phyloP scores from a whole-genome alignment of 2,888 invertebrate species.

The Hydrotaea diabolus region DNA sequence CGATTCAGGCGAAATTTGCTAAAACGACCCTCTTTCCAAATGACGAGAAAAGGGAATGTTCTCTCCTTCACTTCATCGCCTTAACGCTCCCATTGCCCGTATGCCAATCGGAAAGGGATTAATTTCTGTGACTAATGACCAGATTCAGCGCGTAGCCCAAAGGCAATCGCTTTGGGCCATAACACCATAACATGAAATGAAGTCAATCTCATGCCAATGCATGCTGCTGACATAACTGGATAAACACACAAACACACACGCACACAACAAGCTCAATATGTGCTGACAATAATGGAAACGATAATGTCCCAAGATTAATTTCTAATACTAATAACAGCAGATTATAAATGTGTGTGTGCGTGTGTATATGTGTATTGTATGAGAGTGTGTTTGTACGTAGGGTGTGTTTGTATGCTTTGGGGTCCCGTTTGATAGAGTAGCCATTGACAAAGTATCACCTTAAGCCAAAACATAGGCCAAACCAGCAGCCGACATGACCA shows the following conservation, averaged over 20 bases:
- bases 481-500: neutral
- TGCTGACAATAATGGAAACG: constrained; percentile 42
- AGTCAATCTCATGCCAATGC: neutral
- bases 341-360: neutral
- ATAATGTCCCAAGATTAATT: constrained; percentile 48
- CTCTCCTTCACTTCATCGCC: too few species aligned
- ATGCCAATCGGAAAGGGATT: constrained; percentile 11
- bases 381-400: neutral
- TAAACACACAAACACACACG: neutral
- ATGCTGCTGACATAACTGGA: neutral
- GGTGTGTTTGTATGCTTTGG: neutral
- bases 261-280: constrained; percentile 3
- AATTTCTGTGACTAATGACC: constrained; percentile 23
- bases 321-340: constrained; percentile 27
- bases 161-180: constrained; percentile 17
- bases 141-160: neutral
- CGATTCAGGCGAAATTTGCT: too few species aligned
- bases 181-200: neutral
- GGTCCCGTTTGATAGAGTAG: neutral
- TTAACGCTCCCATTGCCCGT: too few species aligned
- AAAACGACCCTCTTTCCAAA: too few species aligned
- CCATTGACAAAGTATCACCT: constrained; percentile 32
- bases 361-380: too few species aligned
- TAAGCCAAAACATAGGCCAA: constrained; percentile 1
- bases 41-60: too few species aligned